Conservation (phyloP, 2,113 vertebrate genomes). For the Sylvicapra grimmia region DNA sequence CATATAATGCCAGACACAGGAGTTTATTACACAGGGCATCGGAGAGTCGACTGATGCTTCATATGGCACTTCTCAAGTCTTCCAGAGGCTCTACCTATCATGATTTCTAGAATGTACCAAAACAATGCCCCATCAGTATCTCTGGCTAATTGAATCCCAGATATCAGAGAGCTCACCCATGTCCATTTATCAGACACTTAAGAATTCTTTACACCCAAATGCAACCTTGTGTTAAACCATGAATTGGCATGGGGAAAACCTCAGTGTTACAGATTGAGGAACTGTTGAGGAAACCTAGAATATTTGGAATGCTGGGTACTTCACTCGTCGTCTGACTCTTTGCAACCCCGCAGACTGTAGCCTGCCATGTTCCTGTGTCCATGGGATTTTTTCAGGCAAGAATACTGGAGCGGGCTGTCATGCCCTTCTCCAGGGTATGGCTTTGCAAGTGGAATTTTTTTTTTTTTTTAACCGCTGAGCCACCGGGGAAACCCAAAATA, state of each 20-base stretch:
- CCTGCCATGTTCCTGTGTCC: background rate
- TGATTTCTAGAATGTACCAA: background rate
- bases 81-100: background rate
- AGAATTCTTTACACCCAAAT: background rate
- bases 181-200: background rate
- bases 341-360: background rate
- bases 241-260: background rate
- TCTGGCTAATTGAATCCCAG: background rate
- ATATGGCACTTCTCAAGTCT: background rate
- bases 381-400: background rate
- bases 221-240: background rate
- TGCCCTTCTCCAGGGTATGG: background rate
- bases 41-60: background rate
- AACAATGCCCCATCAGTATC: background rate
- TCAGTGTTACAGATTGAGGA: background rate
- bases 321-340: background rate
- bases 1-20: background rate
- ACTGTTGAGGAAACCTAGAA: background rate
- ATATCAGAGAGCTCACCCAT: background rate
- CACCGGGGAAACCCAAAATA: background rate
- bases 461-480: background rate
- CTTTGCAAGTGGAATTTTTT: background rate
- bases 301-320: background rate
- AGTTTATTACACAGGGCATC: rapidly evolving
- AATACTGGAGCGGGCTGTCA: background rate